phyloP scores from a whole-genome alignment of 2,888 invertebrate species.

The Lycocerus yunnanus region DNA sequence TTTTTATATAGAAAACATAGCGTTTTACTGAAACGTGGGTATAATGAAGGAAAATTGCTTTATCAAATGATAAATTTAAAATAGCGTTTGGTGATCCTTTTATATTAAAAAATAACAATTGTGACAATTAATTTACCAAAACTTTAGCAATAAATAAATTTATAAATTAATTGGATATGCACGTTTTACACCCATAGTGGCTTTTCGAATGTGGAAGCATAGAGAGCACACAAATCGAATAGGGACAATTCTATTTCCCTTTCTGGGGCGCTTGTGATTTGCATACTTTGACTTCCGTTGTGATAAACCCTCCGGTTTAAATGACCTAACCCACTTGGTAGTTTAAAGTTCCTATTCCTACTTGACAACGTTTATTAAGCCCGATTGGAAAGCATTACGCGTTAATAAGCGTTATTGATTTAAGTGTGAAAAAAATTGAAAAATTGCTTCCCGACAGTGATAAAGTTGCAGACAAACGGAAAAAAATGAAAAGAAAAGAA shows the following conservation, averaged over 20 bases:
- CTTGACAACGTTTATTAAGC: slow-evolving; percentile 21
- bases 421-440: not conserved
- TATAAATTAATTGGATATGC: slow-evolving; percentile 18
- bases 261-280: slow-evolving; percentile 23
- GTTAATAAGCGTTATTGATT: not conserved
- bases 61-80: not conserved
- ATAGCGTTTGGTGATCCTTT: not conserved
- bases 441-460: slow-evolving; percentile 13
- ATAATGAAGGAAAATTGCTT: not conserved
- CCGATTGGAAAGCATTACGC: not conserved
- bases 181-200: slow-evolving; percentile 17
- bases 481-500: slow-evolving; percentile 5
- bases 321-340: slow-evolving; percentile 19
- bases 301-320: slow-evolving; percentile 27
- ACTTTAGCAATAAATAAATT: slow-evolving; percentile 14
- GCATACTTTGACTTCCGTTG: slow-evolving; percentile 31
- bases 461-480: slow-evolving; percentile 1
- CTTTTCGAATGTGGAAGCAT: slow-evolving; percentile 5
- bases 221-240: slow-evolving; percentile 23
- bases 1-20: not conserved
- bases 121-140: not conserved
- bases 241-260: slow-evolving; percentile 31
- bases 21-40: not conserved
- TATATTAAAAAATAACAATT: not conserved
- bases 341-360: slow-evolving; percentile 11